Evolutionary conservation across 1,140 invertebrate species (phyloP), one percentile per base, ranked within the genome.

Genomic region (Euglossa dilemma): DNA sequence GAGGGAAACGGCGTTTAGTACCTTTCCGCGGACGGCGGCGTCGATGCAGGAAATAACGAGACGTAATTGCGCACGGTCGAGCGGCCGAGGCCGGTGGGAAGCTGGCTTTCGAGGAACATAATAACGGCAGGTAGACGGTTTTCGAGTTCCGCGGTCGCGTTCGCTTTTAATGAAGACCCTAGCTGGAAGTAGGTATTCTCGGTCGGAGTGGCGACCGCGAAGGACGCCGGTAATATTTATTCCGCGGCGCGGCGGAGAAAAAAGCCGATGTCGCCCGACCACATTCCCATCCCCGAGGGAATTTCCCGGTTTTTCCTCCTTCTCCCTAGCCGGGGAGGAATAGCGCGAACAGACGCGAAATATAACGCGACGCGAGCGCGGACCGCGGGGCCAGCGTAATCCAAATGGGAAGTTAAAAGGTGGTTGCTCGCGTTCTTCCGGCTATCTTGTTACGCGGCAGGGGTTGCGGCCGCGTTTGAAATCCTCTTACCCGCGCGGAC

Each of bases 351-450:
- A 56, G 61, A 79, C 83, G 54, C 84, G 72, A 85, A 88, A 85
- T 85, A 81, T 81, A 84, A 71, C 66, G 79, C 67, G 81, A 61
- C 73, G 57, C 59, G 43, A 71, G 52, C 57, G n/a, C 59, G 36
- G 9, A 36, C 69, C 43, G 45, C 56, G 54, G 50, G 66, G 25
- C 18, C 50, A 18, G n/a, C n/a, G 69, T 89, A 88, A 89, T 90
- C 87, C 82, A 89, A 89, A 90, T 90, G 87, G 78, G 77, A 85
- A 89, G 85, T 90, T 87, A 88, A 90, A 89, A 87, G 71, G 66
- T 73, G 77, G 82, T 85, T 71, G 74, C 63, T 76, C 57, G 50
- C 77, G 69, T 80, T 77, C 83, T 70, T 54, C 54, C 8, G 50
- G 79, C 61, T 36, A 52, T n/a, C 75, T 57, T 67, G 77, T 85